phyloP scores from a whole-genome alignment of 1,140 invertebrate species.

The Condylostylus longicornis region DNA sequence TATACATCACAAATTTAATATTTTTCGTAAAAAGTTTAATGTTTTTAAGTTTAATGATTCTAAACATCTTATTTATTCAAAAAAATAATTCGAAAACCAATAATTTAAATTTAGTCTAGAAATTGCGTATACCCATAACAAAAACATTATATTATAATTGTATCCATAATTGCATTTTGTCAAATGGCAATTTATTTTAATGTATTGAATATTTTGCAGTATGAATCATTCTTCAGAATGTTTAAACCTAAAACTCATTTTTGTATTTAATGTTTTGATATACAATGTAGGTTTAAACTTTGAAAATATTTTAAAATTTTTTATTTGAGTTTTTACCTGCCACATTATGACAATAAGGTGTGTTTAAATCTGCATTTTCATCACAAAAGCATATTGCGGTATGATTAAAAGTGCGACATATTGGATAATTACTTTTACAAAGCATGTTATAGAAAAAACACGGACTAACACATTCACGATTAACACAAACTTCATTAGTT shows the following conservation, averaged over 20 bases:
- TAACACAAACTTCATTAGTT: conserved; percentile 37
- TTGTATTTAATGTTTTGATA: background rate
- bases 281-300: too few relatives aligned
- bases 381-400: conserved; percentile 38
- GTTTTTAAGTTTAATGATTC: too few relatives aligned
- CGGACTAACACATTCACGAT: conserved; percentile 38
- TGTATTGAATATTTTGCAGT: background rate
- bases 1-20: too few relatives aligned
- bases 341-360: conserved; percentile 36
- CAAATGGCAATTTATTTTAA: background rate
- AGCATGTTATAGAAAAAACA: conserved; percentile 34
- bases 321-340: conserved; percentile 37
- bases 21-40: too few relatives aligned
- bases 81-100: too few relatives aligned
- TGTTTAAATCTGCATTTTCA: conserved; percentile 24
- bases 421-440: conserved; percentile 14
- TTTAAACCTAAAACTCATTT: background rate
- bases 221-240: background rate
- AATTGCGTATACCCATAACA: too few relatives aligned
- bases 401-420: conserved; percentile 35
- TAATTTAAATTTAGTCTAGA: too few relatives aligned
- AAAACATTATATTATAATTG: background rate
- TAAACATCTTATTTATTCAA: too few relatives aligned
- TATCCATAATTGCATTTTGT: background rate
- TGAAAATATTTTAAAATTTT: background rate